A percentile compares a stretch with the other conserved stretches of the same genome.
These are phyloP conservation scores for Zoanthus sansibaricus DNA, from an alignment of 92 coral and sea anemone species.

Conservation along the genomic window DNA sequence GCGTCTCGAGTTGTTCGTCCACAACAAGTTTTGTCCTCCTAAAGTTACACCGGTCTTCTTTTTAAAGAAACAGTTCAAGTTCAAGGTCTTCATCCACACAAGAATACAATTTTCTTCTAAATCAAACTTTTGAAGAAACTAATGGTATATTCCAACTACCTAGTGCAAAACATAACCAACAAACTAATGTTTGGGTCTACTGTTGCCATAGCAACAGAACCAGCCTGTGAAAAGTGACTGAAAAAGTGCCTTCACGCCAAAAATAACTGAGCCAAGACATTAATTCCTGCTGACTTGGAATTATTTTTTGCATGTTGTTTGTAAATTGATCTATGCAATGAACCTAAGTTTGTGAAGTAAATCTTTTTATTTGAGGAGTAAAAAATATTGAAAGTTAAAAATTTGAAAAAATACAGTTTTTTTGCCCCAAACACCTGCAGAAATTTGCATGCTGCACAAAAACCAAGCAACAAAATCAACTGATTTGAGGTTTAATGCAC, in stretches of 20 bases:
- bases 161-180: slow-evolving; percentile 40
- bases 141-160: slow-evolving; percentile 32
- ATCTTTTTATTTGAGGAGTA: slow-evolving; percentile 15
- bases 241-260: slow-evolving; percentile 27
- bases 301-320: slow-evolving; percentile 28
- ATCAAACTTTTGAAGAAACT: slow-evolving; percentile 30
- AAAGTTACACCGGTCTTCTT: too few species aligned
- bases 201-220: slow-evolving; percentile 40
- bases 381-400: slow-evolving; percentile 11
- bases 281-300: slow-evolving; percentile 30
- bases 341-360: slow-evolving; percentile 23
- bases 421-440: slow-evolving; percentile 20
- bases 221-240: slow-evolving; percentile 31
- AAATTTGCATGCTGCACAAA: slow-evolving; percentile 37
- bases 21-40: too few species aligned
- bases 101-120: slow-evolving; percentile 11
- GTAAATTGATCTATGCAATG: slow-evolving; percentile 19
- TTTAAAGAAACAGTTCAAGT: too few species aligned
- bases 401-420: slow-evolving; percentile 20
- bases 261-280: slow-evolving; percentile 28
- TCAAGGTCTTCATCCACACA: too few species aligned
- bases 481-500: slow-evolving; percentile 23
- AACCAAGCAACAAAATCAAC: slow-evolving; percentile 19
- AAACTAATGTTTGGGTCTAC: slow-evolving; percentile 38
- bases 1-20: too few species aligned